Evolutionary conservation across 2,888 invertebrate species (phyloP), one percentile per base, ranked within the genome.

Genomic region (Heliconius aoede): DNA sequence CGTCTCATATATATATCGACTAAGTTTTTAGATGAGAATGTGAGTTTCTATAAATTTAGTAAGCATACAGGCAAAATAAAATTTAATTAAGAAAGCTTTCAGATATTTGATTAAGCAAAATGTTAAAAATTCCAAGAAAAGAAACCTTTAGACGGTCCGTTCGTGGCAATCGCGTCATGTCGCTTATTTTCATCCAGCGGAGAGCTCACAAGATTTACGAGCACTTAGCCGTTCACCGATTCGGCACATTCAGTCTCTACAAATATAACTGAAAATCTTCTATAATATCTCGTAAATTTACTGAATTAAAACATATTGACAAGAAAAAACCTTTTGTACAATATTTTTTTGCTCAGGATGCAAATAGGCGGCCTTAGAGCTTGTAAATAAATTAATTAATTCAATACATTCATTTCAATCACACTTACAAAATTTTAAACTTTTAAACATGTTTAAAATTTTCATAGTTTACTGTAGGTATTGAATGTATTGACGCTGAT

Each of bases 161-260:
- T 75, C 28, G 58, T 67, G 78, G 74, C 79, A 82, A 85, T 83
- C 79, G 82, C 85, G 83, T 86, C 86, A 85, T 84, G 86, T 87
- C 89, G 86, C 87, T 89, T 91, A 91, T 92, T 91, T 93, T 90
- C 89, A 90, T 90, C 87, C 87, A 83, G 84, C 86, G 88, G 86
- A 86, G 89, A 89, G 89, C 86, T 85, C 85, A 83, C 83, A 86
- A 89, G 91, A 93, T 93, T 93, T 93, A 93, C 89, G 92, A 91
- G 86, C 90, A 88, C 86, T 89, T 89, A 86, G 88, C 81, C 88
- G 87, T 86, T 89, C 89, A 88, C 86, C 89, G 88, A 92, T 91
- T 93, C 92, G 92, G 92, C 92, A 90, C 89, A 90, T 91, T 89
- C 88, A 85, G 85, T 86, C 88, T 86, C 87, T 84, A 85, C 86